phyloP scores from a whole-genome alignment of 2,113 vertebrate genomes.

The Nipponia nippon region DNA sequence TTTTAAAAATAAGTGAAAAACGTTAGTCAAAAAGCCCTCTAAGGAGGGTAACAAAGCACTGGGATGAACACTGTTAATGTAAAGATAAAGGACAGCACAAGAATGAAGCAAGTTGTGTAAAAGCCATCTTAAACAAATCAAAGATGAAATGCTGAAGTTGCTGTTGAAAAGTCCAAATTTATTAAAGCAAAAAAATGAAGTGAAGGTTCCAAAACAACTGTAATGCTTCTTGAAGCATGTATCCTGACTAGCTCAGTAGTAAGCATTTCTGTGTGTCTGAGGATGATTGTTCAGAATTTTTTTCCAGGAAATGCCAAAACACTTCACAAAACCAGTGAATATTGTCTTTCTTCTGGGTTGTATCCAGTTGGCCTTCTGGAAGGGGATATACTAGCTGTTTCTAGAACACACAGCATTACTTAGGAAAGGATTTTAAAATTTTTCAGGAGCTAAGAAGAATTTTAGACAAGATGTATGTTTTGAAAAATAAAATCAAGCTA shows the following conservation, averaged over 20 bases:
- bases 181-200: background rate
- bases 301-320: background rate
- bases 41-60: background rate
- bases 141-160: background rate
- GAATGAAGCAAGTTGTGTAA: background rate
- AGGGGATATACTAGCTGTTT: background rate
- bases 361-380: background rate
- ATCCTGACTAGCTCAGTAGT: background rate
- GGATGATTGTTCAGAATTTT: background rate
- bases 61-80: background rate
- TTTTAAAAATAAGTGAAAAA: background rate
- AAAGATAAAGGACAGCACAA: background rate
- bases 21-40: background rate
- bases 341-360: background rate
- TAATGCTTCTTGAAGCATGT: background rate
- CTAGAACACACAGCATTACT: fast-evolving
- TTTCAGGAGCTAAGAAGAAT: background rate
- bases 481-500: background rate
- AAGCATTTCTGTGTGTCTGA: background rate
- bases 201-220: background rate
- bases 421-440: background rate
- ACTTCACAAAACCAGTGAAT: background rate
- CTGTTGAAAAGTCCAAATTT: background rate
- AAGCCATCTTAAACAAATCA: background rate
- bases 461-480: background rate